A percentile compares a stretch with the other conserved stretches of the same genome.
phyloP scores from a whole-genome alignment of 2,113 vertebrate genomes.

The Clupea harengus region DNA sequence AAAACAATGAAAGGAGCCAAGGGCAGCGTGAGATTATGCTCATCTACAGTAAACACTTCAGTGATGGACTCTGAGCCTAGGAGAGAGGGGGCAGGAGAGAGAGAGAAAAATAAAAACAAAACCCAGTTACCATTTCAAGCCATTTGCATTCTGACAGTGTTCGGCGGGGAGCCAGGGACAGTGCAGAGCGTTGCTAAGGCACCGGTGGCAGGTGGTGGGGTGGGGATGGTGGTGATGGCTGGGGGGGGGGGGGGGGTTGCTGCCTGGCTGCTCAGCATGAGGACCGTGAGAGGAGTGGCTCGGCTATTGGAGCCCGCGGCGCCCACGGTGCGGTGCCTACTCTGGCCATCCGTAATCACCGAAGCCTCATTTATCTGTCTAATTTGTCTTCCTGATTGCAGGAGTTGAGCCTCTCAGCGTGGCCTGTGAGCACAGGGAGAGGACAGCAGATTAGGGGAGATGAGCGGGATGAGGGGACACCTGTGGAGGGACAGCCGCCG shows the following conservation, averaged over 20 bases:
- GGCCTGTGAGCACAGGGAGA: constrained; percentile 32
- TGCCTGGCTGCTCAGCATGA: neutral
- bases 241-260: neutral
- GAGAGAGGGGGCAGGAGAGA: neutral
- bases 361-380: constrained; percentile 66
- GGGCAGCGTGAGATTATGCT: neutral
- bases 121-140: neutral
- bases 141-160: neutral
- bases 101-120: neutral
- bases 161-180: neutral
- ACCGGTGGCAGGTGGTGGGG: neutral
- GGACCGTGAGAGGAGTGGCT: neutral
- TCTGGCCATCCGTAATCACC: constrained; percentile 56
- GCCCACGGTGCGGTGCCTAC: constrained; percentile 46
- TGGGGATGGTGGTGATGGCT: no score
- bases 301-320: constrained; percentile 18
- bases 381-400: constrained; percentile 69
- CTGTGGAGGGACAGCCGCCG: neutral
- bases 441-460: neutral
- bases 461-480: neutral
- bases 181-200: neutral
- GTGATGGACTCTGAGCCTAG: neutral
- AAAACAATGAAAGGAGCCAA: neutral
- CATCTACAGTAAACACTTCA: neutral
- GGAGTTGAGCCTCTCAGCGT: constrained; percentile 37